phyloP scores from a whole-genome alignment of 1,140 invertebrate genomes.

The Caenorhabditis inopinata region DNA sequence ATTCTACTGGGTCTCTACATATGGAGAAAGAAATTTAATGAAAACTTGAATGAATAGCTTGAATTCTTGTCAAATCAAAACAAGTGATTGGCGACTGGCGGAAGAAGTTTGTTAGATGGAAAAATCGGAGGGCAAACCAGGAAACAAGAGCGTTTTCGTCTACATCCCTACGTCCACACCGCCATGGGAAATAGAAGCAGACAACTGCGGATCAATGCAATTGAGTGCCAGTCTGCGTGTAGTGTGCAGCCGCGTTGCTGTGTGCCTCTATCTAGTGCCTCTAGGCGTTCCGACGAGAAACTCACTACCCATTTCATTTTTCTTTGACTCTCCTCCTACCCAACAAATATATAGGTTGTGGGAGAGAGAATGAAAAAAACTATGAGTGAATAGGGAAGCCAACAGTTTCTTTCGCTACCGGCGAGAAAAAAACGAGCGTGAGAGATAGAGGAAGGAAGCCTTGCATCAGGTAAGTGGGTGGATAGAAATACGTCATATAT shows the following conservation, averaged over 20 bases:
- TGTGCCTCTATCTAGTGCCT: slow-evolving; percentile 9
- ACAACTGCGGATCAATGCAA: slow-evolving; percentile 22
- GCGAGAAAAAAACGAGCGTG: slow-evolving; percentile 29
- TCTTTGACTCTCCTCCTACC: not conserved
- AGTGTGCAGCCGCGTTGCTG: slow-evolving; percentile 21
- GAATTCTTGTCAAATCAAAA: not conserved
- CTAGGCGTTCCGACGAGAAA: slow-evolving; percentile 18
- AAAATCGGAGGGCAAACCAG: slow-evolving; percentile 5
- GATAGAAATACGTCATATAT: slow-evolving; percentile 31
- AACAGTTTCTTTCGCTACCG: not conserved
- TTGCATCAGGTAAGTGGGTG: slow-evolving; percentile 5
- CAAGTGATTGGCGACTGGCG: not conserved
- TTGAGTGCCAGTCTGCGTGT: not conserved
- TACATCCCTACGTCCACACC: not conserved
- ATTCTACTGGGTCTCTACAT: too few relatives aligned
- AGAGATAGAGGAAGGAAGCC: not conserved
- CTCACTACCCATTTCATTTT: not conserved
- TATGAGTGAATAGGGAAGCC: not conserved
- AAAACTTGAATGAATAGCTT: not conserved
- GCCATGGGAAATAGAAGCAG: not conserved
- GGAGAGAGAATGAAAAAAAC: not conserved
- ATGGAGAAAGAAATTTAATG: not conserved
- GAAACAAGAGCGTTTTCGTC: slow-evolving; percentile 20
- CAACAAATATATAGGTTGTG: not conserved
- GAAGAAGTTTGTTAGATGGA: not conserved